Conservation (phyloP, 2,113 vertebrate species). For the Pomatorhinus ruficollis region DNA sequence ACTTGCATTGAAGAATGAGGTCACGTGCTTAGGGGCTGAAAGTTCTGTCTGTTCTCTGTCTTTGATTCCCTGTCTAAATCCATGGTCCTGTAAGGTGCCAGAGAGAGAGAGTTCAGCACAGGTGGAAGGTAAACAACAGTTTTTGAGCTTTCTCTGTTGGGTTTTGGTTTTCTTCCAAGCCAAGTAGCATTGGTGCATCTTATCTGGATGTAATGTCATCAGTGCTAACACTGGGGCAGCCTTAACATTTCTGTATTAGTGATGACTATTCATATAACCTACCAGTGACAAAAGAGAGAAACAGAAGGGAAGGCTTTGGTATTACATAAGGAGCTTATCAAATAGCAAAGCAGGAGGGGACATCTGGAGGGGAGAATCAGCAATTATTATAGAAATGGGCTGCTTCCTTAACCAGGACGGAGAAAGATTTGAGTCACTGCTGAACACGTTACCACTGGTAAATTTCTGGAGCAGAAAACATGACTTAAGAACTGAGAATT, state of each 20-base stretch:
- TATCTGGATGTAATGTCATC: not conserved
- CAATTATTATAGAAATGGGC: not conserved
- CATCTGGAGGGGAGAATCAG: not conserved
- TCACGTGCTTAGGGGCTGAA: not conserved
- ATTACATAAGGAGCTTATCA: not conserved
- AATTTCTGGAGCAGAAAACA: not conserved
- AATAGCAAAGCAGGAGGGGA: not conserved
- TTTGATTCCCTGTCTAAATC: not conserved
- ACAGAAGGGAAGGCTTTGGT: not conserved
- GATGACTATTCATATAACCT: not conserved
- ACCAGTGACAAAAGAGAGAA: not conserved
- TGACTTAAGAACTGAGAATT: not conserved
- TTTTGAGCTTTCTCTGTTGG: not conserved
- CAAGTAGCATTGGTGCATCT: not conserved
- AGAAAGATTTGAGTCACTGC: not conserved
- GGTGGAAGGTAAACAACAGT: not conserved
- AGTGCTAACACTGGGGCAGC: not conserved
- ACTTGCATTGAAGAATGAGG: not conserved
- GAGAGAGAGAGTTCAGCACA: not conserved
- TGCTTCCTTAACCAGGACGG: not conserved
- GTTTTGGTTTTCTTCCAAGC: not conserved
- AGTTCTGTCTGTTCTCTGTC: not conserved
- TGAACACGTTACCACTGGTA: not conserved
- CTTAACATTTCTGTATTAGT: not conserved
- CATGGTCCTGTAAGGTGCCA: not conserved